Evolutionary conservation across 2,113 vertebrate species (phyloP).

Genomic region (Gnathonemus longibarbis): DNA sequence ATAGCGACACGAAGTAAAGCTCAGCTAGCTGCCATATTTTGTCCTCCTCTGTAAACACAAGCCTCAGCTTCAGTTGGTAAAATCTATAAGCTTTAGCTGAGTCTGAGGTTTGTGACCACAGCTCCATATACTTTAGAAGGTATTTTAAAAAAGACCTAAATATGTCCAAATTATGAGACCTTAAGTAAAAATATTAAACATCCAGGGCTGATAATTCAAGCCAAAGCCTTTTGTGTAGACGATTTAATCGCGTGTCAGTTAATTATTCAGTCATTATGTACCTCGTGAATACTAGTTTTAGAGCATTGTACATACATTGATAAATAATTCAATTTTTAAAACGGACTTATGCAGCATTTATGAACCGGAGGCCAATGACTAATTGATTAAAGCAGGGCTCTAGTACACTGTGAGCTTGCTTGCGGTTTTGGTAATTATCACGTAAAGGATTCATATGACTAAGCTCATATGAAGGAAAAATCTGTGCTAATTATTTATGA

Average conservation of each 20-base stretch:
- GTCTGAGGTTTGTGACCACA: not conserved
- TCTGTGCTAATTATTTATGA: not conserved
- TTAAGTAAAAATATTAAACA: not conserved
- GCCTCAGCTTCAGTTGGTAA: not conserved
- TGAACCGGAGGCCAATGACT: conserved; percentile 21
- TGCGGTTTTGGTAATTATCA: conserved; percentile 17
- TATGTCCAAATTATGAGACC: not conserved
- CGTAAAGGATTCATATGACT: conserved; percentile 3
- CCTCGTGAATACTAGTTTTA: conserved; percentile 25
- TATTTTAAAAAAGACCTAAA: not conserved
- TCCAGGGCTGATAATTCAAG: not conserved
- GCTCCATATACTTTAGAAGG: not conserved
- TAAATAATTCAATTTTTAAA: conserved; percentile 28
- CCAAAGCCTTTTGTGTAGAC: not conserved
- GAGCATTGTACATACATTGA: conserved; percentile 23
- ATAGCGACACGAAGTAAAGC: not conserved
- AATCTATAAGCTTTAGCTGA: not conserved
- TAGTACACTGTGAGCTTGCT: not conserved
- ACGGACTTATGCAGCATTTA: conserved; percentile 26
- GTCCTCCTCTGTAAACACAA: not conserved
- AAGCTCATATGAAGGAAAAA: not conserved
- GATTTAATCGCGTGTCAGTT: conserved; percentile 10
- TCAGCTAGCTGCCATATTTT: not conserved
- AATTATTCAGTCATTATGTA: conserved; percentile 26
- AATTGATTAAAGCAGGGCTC: conserved; percentile 22